Evolutionary conservation across 1,140 invertebrate species (phyloP), one percentile per base, ranked within the genome.

Genomic region (Caenorhabditis latens): DNA sequence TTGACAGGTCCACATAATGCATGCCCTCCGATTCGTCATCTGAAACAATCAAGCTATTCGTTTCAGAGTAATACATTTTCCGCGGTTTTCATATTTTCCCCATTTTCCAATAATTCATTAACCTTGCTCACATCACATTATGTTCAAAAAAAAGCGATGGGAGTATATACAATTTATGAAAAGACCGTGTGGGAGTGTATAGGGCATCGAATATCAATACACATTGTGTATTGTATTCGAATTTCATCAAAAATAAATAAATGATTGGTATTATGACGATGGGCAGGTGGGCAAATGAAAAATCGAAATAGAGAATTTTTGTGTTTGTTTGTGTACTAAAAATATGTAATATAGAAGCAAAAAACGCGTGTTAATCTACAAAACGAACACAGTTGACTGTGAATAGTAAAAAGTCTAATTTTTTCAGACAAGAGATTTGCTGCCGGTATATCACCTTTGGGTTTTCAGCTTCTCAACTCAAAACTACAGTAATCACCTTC

Each of bases 1-100:
- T 93, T 53, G 96, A 94, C 61, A 99, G 94, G 93, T 99, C 97
- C 3, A 99, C 97, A 94, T 99, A 99, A 86, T 92, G 91, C 67
- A 91, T 87, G 14, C 90, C 88, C 11, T 71, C 65, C 16, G 90
- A 91, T 63, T 89, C 85, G 42, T 92, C 91, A 86, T 92, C 91
- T 92, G 79, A 42, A 92, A 87, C 53, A 32, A 32, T 0, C 32
- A 32, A 32, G 32, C 32, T 32, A 32, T 32, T 32, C 32, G 32
- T 32, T 32, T 32, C 32, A 32, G 32, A 32, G 1, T 32, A 32
- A 32, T 32, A 32, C 32, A 32, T 32, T 32, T 32, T 32, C 32
- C 32, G 2, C 84, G 11, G 19, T 71, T 24, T 46, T 46, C 21
- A n/a, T 24, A 48, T 57, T 40, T 46, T 83, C 55, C 24, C 42